Conservation (phyloP, 2,113 vertebrate species). For the Notechis scutatus region DNA sequence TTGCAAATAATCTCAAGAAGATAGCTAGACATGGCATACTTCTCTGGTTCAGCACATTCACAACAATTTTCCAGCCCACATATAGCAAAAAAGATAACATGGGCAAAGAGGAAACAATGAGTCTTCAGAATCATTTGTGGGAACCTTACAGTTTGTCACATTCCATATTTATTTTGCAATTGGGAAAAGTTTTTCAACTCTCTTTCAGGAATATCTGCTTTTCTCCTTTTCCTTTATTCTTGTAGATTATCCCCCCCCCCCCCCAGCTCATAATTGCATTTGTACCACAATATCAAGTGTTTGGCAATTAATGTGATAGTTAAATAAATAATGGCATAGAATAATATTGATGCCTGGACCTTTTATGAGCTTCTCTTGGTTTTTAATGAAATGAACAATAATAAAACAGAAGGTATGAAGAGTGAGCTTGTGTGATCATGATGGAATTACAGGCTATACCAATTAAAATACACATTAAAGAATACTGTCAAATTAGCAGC, state of each 20-base stretch:
- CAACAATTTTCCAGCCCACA: constrained; percentile 63
- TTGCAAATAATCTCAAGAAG: constrained; percentile 66
- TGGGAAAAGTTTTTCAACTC: neutral
- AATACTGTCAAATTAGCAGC: neutral
- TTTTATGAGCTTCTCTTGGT: constrained; percentile 31
- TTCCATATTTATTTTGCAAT: constrained; percentile 18
- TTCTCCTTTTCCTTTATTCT: neutral
- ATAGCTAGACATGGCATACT: constrained; percentile 56
- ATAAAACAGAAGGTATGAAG: constrained; percentile 29
- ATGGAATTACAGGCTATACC: neutral
- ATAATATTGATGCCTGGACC: constrained; percentile 15
- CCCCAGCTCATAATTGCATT: neutral
- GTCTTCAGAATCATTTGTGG: constrained; percentile 52
- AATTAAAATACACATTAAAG: constrained; percentile 12
- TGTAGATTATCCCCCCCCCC: neutral
- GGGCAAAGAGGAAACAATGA: constrained; percentile 50
- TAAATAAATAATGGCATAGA: constrained; percentile 21
- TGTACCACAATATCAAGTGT: constrained; percentile 4
- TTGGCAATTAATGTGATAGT: neutral
- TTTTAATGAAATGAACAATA: constrained; percentile 46
- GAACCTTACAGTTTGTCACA: constrained; percentile 55
- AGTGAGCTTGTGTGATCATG: neutral
- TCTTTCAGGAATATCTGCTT: neutral
- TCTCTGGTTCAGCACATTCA: constrained; percentile 70
- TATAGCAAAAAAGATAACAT: constrained; percentile 58